These are phyloP conservation scores for Conomelus anceps DNA, from an alignment of 2,888 invertebrate genomes.

Conservation along the genomic window DNA sequence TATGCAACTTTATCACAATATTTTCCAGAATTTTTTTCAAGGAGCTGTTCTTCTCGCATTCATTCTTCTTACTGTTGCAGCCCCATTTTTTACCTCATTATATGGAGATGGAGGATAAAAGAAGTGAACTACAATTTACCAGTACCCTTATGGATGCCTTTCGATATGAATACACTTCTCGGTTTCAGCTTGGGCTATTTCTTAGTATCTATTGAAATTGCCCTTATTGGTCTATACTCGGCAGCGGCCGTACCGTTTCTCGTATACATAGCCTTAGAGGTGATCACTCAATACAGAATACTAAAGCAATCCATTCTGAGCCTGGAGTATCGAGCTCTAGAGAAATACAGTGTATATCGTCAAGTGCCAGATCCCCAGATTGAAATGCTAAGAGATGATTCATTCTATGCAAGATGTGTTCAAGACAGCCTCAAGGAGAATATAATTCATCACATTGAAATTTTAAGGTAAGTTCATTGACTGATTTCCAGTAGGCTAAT, in stretches of 20 bases:
- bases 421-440: not conserved
- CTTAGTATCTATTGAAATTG: not conserved
- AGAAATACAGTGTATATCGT: not conserved
- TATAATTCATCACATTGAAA: not conserved
- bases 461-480: not conserved
- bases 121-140: not conserved
- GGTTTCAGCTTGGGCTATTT: not conserved
- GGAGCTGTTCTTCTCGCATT: not conserved
- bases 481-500: no score
- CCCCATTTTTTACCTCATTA: not conserved
- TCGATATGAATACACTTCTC: not conserved
- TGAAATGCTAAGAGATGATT: not conserved
- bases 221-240: not conserved
- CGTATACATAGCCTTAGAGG: not conserved
- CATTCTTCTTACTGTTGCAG: not conserved
- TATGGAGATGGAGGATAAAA: not conserved
- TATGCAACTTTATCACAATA: not conserved
- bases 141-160: not conserved
- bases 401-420: not conserved
- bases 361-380: not conserved
- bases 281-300: not conserved
- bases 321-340: not conserved
- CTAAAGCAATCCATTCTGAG: not conserved
- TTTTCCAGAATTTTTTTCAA: not conserved
- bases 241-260: not conserved